Evolutionary conservation across 2,113 vertebrate genomes (phyloP), one percentile per base, ranked within the genome.

Genomic region (Takifugu flavidus): DNA sequence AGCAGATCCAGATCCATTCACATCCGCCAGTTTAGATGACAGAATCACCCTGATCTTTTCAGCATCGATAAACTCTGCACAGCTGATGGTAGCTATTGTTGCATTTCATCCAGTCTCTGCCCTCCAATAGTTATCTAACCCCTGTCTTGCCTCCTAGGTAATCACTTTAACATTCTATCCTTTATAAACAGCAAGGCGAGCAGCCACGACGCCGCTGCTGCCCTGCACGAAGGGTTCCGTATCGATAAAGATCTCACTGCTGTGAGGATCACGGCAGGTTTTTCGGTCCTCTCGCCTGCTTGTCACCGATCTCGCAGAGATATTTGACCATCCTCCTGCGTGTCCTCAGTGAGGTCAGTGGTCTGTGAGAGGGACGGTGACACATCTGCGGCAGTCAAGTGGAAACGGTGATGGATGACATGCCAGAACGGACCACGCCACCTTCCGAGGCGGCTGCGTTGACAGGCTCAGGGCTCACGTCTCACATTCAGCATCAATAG

Each of bases 381-480:
- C 87, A 88, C 83, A 81, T 84, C 87, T 85, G 78, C 75, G 72
- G 82, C 70, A 85, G 66, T 67, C 56, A 51, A 85, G 79, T 75
- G 75, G 79, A 84, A 84, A 79, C 62, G 46, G 75, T 90, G 90
- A 91, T 91, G 89, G 84, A 90, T 88, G 82, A 82, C 65, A 70
- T 87, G 86, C 75, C 86, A 87, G 75, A 77, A 57, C 25, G 59
- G 72, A 62, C 65, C n/a, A 50, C 43, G 65, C 76, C 60, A 72
- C 81, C 76, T 73, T 77, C 79, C 59, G 60, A 52, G 72, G 62
- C 58, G 64, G 70, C 65, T 52, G 29, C 75, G 89, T 79, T 82
- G 85, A 87, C 86, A 85, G 82, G 57, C 84, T 10, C 64, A 56
- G 62, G 77, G 82, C 70, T 66, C 27, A 29, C 75, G 42, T 73